A percentile compares a stretch with the other conserved stretches of the same genome.
Evolutionary conservation across 2,888 invertebrate species (phyloP).

Genomic region (Cyaniris semiargus): DNA sequence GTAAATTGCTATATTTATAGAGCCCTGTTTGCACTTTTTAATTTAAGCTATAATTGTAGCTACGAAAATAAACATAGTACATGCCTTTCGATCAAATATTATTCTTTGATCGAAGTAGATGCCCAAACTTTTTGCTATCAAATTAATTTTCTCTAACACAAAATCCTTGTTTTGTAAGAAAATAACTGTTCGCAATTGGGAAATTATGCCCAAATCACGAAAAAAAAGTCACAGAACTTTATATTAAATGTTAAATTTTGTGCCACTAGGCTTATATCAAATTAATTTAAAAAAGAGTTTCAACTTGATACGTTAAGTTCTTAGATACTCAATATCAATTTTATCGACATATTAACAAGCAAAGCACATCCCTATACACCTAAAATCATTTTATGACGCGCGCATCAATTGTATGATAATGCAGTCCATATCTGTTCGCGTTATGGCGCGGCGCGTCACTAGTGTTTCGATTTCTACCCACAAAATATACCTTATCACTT

Average conservation of each 20-base stretch:
- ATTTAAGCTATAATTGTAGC: not conserved
- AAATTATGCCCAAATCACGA: no score
- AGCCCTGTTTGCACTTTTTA: not conserved
- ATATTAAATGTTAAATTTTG: no score
- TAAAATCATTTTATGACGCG: slow-evolving; percentile 56
- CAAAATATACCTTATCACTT: slow-evolving; percentile 37
- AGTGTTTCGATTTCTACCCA: slow-evolving; percentile 35
- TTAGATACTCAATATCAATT: not conserved
- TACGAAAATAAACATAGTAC: not conserved
- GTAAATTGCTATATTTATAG: not conserved
- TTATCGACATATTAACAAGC: slow-evolving; percentile 34
- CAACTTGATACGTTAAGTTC: no score
- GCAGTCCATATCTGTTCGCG: slow-evolving; percentile 59
- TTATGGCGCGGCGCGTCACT: slow-evolving; percentile 69
- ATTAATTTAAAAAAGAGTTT: no score
- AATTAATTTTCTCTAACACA: no score
- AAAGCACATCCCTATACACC: slow-evolving; percentile 42
- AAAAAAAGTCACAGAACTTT: no score
- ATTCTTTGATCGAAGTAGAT: no score
- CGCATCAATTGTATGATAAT: slow-evolving; percentile 75
- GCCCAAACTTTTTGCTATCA: no score
- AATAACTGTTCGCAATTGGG: no score
- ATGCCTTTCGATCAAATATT: no score
- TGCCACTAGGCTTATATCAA: no score
- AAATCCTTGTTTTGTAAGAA: no score